Percentiles rank a stretch among this genome's conserved stretches.
Evolutionary conservation across 2,888 invertebrate genomes (phyloP).

Genomic region (Drosophila robusta): DNA sequence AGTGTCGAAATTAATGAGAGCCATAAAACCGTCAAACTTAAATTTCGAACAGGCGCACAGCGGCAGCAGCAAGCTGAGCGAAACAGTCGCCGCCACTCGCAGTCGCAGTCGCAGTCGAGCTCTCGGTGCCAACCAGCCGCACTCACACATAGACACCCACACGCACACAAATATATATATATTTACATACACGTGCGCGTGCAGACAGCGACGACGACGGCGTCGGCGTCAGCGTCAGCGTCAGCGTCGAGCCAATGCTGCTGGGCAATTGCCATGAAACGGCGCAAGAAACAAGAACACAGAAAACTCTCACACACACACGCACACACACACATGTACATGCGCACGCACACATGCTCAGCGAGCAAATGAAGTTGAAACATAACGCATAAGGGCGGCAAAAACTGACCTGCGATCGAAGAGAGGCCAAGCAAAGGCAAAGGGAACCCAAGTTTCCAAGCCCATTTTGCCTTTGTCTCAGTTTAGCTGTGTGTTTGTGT

Average conservation of each 20-base stretch:
- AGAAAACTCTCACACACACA: slow-evolving; percentile 16
- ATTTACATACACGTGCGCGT: slow-evolving; percentile 10
- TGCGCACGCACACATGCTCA: slow-evolving; percentile 7
- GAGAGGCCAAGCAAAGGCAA: slow-evolving; percentile 17
- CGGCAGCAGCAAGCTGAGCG: slow-evolving; percentile 24
- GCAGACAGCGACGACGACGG: too few relatives aligned
- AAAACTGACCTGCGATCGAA: slow-evolving; percentile 76
- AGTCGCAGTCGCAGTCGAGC: slow-evolving; percentile 46
- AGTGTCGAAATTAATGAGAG: slow-evolving; percentile 82
- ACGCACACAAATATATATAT: slow-evolving; percentile 6
- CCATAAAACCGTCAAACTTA: slow-evolving; percentile 84
- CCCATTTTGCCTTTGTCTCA: slow-evolving; percentile 22
- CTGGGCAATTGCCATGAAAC: slow-evolving; percentile 29
- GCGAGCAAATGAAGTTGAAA: slow-evolving; percentile 21
- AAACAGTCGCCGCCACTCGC: slow-evolving; percentile 30
- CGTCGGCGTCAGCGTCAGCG: slow-evolving; percentile 5
- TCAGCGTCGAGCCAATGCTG: slow-evolving; percentile 27
- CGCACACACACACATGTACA: slow-evolving; percentile 12
- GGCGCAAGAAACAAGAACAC: slow-evolving; percentile 35
- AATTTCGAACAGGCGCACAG: slow-evolving; percentile 83
- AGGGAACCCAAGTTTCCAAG: slow-evolving; percentile 15
- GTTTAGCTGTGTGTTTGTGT: slow-evolving; percentile 1
- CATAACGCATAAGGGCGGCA: slow-evolving; percentile 51
- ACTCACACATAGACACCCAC: slow-evolving; percentile 27
- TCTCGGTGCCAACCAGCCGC: slow-evolving; percentile 11